Evolutionary conservation across 2,797 vertebrate species (phyloP).

Genomic region (Poecilia picta): DNA sequence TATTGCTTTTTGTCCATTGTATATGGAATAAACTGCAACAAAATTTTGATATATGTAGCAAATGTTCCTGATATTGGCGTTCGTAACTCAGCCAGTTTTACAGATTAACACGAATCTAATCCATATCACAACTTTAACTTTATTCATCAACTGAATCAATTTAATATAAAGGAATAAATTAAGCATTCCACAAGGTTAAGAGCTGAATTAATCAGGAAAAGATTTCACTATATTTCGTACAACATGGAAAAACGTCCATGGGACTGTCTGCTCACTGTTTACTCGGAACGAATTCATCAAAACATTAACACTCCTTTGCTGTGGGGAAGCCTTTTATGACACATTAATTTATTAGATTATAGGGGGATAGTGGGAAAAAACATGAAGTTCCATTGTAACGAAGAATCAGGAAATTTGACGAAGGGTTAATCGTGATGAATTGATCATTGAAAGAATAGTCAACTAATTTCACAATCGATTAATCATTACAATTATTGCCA

Average conservation of each 20-base stretch:
- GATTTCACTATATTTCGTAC: background rate
- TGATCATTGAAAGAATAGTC: no score
- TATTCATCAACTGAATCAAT: background rate
- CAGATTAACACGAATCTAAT: background rate
- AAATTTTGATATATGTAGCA: background rate
- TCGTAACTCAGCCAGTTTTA: background rate
- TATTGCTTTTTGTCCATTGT: background rate
- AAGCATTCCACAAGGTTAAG: background rate
- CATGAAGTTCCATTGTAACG: background rate
- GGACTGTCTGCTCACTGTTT: background rate
- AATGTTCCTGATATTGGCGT: background rate
- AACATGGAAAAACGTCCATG: background rate
- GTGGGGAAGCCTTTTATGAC: background rate
- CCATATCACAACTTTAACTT: background rate
- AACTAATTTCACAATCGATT: no score
- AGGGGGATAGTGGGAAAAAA: background rate
- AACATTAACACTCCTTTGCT: background rate
- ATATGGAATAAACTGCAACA: no score
- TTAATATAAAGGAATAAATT: background rate
- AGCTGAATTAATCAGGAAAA: background rate
- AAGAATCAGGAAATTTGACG: background rate
- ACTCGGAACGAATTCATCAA: background rate
- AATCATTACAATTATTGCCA: no score
- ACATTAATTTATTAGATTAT: background rate
- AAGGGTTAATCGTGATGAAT: no score